phyloP scores from a whole-genome alignment of 1,140 invertebrate species.

The Rhagoletis zephyria region DNA sequence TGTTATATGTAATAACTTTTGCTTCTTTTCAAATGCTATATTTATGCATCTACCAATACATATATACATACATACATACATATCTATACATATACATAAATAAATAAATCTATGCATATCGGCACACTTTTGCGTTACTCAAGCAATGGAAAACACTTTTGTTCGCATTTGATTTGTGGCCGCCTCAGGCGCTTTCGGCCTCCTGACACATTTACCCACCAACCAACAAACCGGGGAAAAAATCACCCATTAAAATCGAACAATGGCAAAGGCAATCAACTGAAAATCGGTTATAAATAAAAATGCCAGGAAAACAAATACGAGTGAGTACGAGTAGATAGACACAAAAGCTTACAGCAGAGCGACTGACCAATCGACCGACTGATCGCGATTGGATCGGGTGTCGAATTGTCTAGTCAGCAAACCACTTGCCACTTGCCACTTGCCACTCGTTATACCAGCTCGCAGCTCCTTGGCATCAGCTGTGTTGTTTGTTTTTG shows the following conservation, averaged over 20 bases:
- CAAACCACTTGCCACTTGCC: constrained; percentile 35
- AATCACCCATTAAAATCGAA: background rate
- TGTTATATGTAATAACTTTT: background rate
- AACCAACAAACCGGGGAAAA: constrained; percentile 20
- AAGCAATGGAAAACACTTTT: background rate
- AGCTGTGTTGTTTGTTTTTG: constrained; percentile 4
- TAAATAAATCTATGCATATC: too few species aligned
- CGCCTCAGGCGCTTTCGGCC: background rate
- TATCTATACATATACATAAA: background rate
- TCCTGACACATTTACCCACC: constrained; percentile 40
- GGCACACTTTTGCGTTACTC: too few species aligned
- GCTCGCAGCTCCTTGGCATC: background rate
- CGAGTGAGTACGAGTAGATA: background rate
- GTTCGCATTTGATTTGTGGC: background rate
- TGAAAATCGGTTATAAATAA: background rate
- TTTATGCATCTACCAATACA: background rate
- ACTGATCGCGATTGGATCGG: background rate
- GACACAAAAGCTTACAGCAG: background rate
- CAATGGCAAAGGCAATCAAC: background rate
- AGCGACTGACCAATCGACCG: constrained; percentile 6
- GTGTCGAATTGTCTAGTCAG: background rate
- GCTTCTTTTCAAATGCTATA: background rate
- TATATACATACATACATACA: background rate
- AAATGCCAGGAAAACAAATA: background rate
- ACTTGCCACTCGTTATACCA: constrained; percentile 1